phyloP scores from a whole-genome alignment of 1,140 invertebrate species.

The Brachionus asplanchnoidis region DNA sequence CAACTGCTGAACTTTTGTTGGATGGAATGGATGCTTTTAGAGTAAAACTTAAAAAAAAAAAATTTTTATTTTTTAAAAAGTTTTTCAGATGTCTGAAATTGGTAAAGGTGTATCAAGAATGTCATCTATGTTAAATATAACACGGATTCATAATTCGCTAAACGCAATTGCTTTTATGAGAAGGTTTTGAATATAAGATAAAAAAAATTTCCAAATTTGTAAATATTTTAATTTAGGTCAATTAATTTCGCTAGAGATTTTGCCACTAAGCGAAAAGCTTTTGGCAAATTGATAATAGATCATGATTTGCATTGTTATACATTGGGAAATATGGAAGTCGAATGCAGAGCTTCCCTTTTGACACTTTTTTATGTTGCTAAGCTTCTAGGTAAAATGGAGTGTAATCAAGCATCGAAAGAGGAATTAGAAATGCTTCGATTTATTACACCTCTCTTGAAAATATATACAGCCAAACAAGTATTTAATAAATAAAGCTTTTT shows the following conservation, averaged over 20 bases:
- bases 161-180: slow-evolving; percentile 59
- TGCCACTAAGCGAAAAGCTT: slow-evolving; percentile 58
- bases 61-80: neutral
- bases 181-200: slow-evolving; percentile 49
- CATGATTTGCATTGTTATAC: slow-evolving; percentile 62
- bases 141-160: slow-evolving; percentile 62
- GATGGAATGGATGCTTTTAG: slow-evolving; percentile 59
- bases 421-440: slow-evolving; percentile 59
- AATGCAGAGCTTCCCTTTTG: slow-evolving; percentile 47
- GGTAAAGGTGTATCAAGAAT: slow-evolving; percentile 62
- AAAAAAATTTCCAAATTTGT: neutral
- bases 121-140: slow-evolving; percentile 62
- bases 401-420: slow-evolving; percentile 50
- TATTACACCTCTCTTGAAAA: slow-evolving; percentile 61
- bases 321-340: slow-evolving; percentile 59
- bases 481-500: neutral
- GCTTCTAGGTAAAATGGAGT: slow-evolving; percentile 59
- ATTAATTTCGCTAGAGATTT: slow-evolving; percentile 61
- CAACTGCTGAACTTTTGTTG: slow-evolving; percentile 63
- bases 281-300: slow-evolving; percentile 58
- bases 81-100: slow-evolving; percentile 57
- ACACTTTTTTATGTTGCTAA: slow-evolving; percentile 48
- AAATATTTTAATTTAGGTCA: slow-evolving; percentile 53
- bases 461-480: slow-evolving; percentile 63
- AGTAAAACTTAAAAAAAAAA: slow-evolving; percentile 45